Evolutionary conservation across 2,797 vertebrate genomes (phyloP).

Genomic region (Danio choprae): DNA sequence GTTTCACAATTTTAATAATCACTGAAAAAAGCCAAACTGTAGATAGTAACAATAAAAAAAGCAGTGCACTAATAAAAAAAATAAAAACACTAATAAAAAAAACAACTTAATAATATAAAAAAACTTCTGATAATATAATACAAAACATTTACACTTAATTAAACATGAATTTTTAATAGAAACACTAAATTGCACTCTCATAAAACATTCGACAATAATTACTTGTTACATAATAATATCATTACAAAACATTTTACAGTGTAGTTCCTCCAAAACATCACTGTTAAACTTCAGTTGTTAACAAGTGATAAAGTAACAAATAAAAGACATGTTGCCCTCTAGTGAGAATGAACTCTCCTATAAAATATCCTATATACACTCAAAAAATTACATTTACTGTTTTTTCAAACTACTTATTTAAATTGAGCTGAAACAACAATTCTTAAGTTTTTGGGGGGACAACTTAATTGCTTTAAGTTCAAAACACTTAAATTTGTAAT

Average conservation of each 20-base stretch:
- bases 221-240: neutral
- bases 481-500: no score
- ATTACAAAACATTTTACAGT: neutral
- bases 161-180: neutral
- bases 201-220: neutral
- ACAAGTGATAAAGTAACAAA: neutral
- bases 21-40: no score
- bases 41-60: no score
- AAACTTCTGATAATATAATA: neutral
- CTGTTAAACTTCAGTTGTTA: neutral
- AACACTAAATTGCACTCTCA: neutral
- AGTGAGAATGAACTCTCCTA: neutral
- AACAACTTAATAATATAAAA: neutral
- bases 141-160: neutral
- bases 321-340: constrained; percentile 1
- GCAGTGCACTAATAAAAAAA: no score
- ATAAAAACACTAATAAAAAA: no score
- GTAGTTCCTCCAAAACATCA: neutral
- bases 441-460: no score
- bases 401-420: no score
- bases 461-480: no score
- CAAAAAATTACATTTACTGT: neutral
- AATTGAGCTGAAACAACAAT: no score
- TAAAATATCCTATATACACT: neutral
- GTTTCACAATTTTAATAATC: no score